Percentiles rank a stretch among this genome's conserved stretches.
Evolutionary conservation across 2,797 vertebrate species (phyloP).

Genomic region (Crenuchus spilurus): DNA sequence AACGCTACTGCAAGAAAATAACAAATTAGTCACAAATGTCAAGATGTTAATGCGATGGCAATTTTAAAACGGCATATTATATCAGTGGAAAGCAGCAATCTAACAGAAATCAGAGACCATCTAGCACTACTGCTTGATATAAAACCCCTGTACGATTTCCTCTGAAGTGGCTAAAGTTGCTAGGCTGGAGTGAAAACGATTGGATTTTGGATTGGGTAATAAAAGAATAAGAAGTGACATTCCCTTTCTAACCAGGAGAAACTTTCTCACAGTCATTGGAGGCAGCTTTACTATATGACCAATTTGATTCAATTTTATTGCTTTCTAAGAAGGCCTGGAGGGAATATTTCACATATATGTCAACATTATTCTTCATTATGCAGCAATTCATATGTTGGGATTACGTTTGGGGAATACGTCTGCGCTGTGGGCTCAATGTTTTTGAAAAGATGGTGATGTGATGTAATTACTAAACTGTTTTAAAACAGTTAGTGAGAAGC

Average conservation of each 20-base stretch:
- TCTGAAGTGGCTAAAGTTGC: background rate
- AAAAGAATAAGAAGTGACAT: background rate
- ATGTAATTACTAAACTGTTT: too few relatives aligned
- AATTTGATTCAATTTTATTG: background rate
- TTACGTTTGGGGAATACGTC: background rate
- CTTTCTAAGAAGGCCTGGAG: background rate
- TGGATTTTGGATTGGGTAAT: background rate
- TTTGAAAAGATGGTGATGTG: too few relatives aligned
- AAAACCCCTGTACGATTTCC: background rate
- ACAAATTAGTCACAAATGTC: conserved; percentile 12
- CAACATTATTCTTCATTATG: background rate
- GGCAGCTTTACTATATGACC: background rate
- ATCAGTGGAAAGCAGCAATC: background rate
- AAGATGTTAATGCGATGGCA: background rate
- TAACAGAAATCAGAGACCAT: too few relatives aligned
- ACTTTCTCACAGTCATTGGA: background rate
- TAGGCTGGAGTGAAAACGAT: too few relatives aligned
- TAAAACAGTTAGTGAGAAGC: too few relatives aligned
- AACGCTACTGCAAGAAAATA: background rate
- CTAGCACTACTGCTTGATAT: background rate
- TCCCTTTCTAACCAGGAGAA: background rate
- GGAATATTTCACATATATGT: background rate
- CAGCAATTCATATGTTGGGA: background rate
- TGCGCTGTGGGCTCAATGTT: too few relatives aligned
- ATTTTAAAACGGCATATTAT: background rate